phyloP scores from a whole-genome alignment of 2,888 invertebrate species.

The Chesias legatella region DNA sequence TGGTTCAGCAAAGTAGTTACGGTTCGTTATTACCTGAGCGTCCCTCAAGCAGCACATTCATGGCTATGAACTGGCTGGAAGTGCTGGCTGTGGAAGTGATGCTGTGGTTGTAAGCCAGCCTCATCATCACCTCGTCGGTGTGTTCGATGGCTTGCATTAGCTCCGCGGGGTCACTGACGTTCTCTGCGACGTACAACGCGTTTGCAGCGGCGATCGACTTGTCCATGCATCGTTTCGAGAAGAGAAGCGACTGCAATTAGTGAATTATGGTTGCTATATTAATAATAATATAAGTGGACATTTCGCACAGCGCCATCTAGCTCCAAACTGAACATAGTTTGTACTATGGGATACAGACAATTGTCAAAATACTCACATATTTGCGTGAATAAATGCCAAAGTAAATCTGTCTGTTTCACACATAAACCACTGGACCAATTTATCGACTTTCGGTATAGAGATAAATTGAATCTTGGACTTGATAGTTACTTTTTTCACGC shows the following conservation, averaged over 20 bases:
- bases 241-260: conserved; percentile 39
- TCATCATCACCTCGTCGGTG: conserved; percentile 32
- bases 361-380: no score
- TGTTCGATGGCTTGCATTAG: conserved; percentile 53
- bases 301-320: no score
- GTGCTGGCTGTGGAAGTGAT: conserved; percentile 69
- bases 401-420: no score
- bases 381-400: no score
- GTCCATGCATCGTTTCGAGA: conserved; percentile 45
- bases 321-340: no score
- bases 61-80: conserved; percentile 76
- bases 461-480: no score
- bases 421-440: no score
- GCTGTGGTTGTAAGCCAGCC: conserved; percentile 59
- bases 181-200: conserved; percentile 47
- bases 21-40: conserved; percentile 52
- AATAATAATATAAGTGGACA: no score
- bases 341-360: no score
- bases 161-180: conserved; percentile 35
- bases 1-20: background rate
- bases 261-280: background rate
- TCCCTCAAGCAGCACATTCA: conserved; percentile 76
- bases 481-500: no score
- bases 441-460: no score
- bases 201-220: conserved; percentile 45